Percentiles rank a stretch among this genome's conserved stretches.
Conservation (phyloP, 2,888 invertebrate genomes). For the Pteria penguin region DNA sequence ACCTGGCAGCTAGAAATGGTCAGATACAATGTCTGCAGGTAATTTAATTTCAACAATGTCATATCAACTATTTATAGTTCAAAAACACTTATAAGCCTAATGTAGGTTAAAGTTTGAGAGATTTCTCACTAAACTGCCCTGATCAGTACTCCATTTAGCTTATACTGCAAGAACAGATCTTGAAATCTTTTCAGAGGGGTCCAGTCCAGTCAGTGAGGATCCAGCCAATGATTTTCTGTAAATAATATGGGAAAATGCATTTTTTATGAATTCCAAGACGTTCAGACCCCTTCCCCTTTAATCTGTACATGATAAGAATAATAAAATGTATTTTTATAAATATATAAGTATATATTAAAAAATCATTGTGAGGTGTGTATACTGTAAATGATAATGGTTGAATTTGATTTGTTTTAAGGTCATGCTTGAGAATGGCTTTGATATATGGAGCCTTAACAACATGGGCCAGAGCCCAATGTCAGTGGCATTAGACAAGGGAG, state of each 20-base stretch:
- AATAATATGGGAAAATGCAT: no score
- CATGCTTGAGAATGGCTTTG: conserved; percentile 56
- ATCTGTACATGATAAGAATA: no score
- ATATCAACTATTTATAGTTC: neutral
- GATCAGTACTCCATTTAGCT: no score
- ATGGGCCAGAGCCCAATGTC: conserved; percentile 57
- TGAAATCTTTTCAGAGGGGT: no score
- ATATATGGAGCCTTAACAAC: conserved; percentile 54
- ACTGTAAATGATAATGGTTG: no score
- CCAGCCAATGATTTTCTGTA: no score
- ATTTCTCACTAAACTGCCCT: neutral
- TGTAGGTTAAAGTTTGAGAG: neutral
- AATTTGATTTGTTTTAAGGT: conserved; percentile 53
- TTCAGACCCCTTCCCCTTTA: no score
- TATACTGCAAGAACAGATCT: neutral
- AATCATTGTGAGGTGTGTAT: no score
- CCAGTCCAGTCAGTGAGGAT: no score
- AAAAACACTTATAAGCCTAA: neutral
- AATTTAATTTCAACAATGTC: neutral
- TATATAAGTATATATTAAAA: no score
- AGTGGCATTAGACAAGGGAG: conserved; percentile 44
- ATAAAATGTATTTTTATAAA: no score
- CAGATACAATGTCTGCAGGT: conserved; percentile 60
- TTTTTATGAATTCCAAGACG: no score
- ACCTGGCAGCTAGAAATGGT: conserved; percentile 58